Base-by-base conservation (phyloP, 30 jellyfish, hydroid and myxozoan species). In the Nemopilema nomurai region DNA sequence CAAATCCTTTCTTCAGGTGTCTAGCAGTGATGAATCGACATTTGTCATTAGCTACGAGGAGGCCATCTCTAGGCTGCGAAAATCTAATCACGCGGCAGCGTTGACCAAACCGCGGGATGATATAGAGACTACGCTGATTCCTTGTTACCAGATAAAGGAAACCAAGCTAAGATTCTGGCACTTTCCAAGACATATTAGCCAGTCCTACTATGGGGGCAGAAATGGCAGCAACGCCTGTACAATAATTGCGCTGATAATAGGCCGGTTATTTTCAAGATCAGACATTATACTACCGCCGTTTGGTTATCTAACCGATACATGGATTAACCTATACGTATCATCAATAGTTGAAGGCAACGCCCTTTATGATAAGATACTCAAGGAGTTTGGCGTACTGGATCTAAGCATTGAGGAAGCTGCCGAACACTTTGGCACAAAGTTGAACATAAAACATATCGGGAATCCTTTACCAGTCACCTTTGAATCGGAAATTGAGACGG, bases 201-300 rank as follows among this genome's bases (percentile, higher is more conserved):
- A 95, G 83, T 85, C 99, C 1, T 89, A 95, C 83, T 91, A 90
- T 82, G 97, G 96, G 1, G 99, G 99, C 8, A 90, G 99, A 24
- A 95, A 95, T 71, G 99, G 99, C 41, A 95, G 99, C 78, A 95
- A 95, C 66, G 99, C 99, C 4, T 95, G 99, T 28, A 95, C 99
- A 6, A 81, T 95, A 0, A 95, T 95, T 4, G 95, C 99, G 1
- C 28, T 95, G 66, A 82, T 95, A 27, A 84, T 95, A 51, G 99
- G 99, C 4, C 87, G 99, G 51, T 83, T 95, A 76, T 95, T 88
- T 73, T 78, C 99, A 18, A 88, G 99, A 69, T 95, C 99, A 24
- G 95, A 87, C 20, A 62, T 95, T 9, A 76, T 65, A 31, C 75
- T 71, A 74, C 97, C 92, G 23, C 91, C 87, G 13, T 71, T 71